Percentiles rank a stretch among this genome's conserved stretches.
These are phyloP conservation scores for Oeneis ivallda DNA, from an alignment of 2,888 invertebrate species.

Conservation along the genomic window DNA sequence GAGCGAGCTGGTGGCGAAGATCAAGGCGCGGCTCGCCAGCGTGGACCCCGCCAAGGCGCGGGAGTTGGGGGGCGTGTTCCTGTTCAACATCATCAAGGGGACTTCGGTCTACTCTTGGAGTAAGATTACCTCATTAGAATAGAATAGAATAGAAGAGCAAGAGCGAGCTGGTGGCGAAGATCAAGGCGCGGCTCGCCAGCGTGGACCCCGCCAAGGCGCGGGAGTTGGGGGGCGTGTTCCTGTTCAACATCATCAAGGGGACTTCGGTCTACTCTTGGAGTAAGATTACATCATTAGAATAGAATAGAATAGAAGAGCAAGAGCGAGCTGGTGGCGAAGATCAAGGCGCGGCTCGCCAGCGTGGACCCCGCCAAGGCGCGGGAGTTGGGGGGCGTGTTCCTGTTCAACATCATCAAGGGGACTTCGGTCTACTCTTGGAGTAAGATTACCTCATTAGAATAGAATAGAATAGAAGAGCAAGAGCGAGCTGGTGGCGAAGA, in stretches of 20 bases:
- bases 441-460: too few relatives aligned
- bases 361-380: constrained; percentile 63
- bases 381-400: constrained; percentile 71
- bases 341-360: constrained; percentile 59
- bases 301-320: too few relatives aligned
- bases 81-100: constrained; percentile 74
- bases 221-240: constrained; percentile 71
- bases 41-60: constrained; percentile 63
- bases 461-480: too few relatives aligned
- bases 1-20: constrained; percentile 61
- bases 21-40: constrained; percentile 59
- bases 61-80: constrained; percentile 71
- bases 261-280: constrained; percentile 74
- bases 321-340: constrained; percentile 61
- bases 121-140: constrained; percentile 54
- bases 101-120: constrained; percentile 74
- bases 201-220: constrained; percentile 63
- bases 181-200: constrained; percentile 59
- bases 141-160: too few relatives aligned
- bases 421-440: constrained; percentile 74
- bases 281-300: constrained; percentile 53
- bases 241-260: constrained; percentile 74
- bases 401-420: constrained; percentile 74
- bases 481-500: constrained; percentile 61
- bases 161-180: constrained; percentile 61